phyloP scores from a whole-genome alignment of 2,888 invertebrate species.

The Caenorhabditis zanzibari region DNA sequence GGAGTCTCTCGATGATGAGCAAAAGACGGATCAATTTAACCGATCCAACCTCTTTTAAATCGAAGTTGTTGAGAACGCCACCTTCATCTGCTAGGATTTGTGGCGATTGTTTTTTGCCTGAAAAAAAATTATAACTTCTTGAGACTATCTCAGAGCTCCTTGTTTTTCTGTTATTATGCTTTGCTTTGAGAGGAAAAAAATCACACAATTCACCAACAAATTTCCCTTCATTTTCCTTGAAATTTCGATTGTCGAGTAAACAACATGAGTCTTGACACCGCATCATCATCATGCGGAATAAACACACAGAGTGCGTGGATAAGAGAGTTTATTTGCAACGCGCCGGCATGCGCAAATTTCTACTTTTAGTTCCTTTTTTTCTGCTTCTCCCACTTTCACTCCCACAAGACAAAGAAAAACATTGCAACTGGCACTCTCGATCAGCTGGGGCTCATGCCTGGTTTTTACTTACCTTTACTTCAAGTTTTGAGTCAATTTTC shows the following conservation, averaged over 20 bases:
- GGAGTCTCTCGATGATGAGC: slow-evolving; percentile 80
- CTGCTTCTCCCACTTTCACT: slow-evolving; percentile 13
- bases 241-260: slow-evolving; percentile 61
- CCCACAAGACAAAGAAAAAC: slow-evolving; percentile 63
- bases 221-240: slow-evolving; percentile 32
- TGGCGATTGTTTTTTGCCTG: slow-evolving; percentile 77
- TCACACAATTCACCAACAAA: slow-evolving; percentile 2
- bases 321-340: slow-evolving; percentile 60
- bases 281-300: slow-evolving; percentile 65
- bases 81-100: slow-evolving; percentile 80
- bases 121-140: slow-evolving; percentile 58
- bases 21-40: slow-evolving; percentile 78
- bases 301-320: slow-evolving; percentile 52
- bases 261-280: slow-evolving; percentile 64
- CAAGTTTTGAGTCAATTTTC: slow-evolving; percentile 25
- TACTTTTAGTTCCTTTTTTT: slow-evolving; percentile 59
- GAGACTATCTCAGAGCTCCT: slow-evolving; percentile 2
- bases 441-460: slow-evolving; percentile 51
- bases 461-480: slow-evolving; percentile 44
- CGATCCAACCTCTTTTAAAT: slow-evolving; percentile 73
- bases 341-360: slow-evolving; percentile 50
- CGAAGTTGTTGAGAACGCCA: slow-evolving; percentile 76
- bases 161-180: slow-evolving; percentile 6
- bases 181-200: not conserved
- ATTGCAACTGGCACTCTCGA: slow-evolving; percentile 54